Evolutionary conservation across 2,797 vertebrate genomes (phyloP).

Genomic region (Artibeus lituratus): DNA sequence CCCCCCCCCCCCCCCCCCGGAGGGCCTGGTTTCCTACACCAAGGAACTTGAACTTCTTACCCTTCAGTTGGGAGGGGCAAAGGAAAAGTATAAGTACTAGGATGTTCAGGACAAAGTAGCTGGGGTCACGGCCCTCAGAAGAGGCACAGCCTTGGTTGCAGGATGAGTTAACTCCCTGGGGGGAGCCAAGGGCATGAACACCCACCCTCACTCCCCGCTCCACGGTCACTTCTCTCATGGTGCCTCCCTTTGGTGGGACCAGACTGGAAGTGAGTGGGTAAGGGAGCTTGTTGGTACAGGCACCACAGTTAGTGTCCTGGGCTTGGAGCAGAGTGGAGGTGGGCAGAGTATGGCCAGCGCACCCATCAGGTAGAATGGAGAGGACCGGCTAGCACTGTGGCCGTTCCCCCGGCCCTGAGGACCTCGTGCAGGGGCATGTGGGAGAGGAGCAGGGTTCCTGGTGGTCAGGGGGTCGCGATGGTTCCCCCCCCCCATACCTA

Average conservation of each 20-base stretch:
- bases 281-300: fast-evolving
- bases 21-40: too few species aligned
- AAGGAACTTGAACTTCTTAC: too few species aligned
- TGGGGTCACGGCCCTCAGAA: neutral
- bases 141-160: neutral
- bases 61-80: neutral
- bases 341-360: neutral
- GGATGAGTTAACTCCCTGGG: neutral
- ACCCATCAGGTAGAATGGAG: neutral
- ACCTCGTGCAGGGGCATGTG: neutral
- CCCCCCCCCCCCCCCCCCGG: too few species aligned
- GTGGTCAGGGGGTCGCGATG: neutral
- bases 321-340: neutral
- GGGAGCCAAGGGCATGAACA: neutral
- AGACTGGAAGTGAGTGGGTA: neutral
- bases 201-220: too few species aligned
- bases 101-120: neutral
- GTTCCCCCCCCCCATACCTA: neutral
- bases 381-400: fast-evolving
- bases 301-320: neutral
- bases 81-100: neutral
- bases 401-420: neutral
- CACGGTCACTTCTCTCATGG: fast-evolving
- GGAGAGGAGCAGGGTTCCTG: neutral
- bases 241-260: neutral